phyloP scores from a whole-genome alignment of 2,888 invertebrate genomes.

The Volucella inflata region DNA sequence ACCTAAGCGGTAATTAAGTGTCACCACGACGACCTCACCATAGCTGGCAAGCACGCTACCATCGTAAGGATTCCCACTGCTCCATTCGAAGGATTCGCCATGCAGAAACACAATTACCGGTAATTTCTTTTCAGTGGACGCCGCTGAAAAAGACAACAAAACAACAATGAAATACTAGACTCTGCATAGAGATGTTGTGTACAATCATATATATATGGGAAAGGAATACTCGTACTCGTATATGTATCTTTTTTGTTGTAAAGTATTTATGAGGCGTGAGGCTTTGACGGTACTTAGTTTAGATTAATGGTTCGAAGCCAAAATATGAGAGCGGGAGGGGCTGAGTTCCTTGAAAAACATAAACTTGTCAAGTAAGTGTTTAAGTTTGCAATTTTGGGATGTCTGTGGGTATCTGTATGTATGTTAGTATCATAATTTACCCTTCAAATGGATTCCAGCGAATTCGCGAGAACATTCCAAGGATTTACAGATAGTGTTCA shows the following conservation, averaged over 20 bases:
- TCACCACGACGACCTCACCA: conserved; percentile 96
- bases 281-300: conserved; percentile 18
- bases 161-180: conserved; percentile 21
- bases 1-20: conserved; percentile 97
- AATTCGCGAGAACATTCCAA: not conserved
- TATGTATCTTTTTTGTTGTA: conserved; percentile 1
- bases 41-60: conserved; percentile 97
- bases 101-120: conserved; percentile 84
- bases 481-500: not conserved
- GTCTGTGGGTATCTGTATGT: not conserved
- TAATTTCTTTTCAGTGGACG: conserved; percentile 83
- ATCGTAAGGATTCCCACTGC: conserved; percentile 98
- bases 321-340: conserved; percentile 2
- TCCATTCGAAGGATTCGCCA: conserved; percentile 93
- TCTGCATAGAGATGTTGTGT: not conserved
- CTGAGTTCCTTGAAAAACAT: not conserved
- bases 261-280: conserved; percentile 29
- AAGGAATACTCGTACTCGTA: conserved; percentile 7
- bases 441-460: not conserved
- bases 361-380: conserved; percentile 11
- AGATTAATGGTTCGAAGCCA: conserved; percentile 24
- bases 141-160: conserved; percentile 78
- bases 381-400: conserved; percentile 24
- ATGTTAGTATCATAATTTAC: not conserved
- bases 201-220: conserved; percentile 20